Percentiles rank a stretch among this genome's conserved stretches.
Conservation (phyloP, 2,888 invertebrate species). For the Acrobeloides nanus region DNA sequence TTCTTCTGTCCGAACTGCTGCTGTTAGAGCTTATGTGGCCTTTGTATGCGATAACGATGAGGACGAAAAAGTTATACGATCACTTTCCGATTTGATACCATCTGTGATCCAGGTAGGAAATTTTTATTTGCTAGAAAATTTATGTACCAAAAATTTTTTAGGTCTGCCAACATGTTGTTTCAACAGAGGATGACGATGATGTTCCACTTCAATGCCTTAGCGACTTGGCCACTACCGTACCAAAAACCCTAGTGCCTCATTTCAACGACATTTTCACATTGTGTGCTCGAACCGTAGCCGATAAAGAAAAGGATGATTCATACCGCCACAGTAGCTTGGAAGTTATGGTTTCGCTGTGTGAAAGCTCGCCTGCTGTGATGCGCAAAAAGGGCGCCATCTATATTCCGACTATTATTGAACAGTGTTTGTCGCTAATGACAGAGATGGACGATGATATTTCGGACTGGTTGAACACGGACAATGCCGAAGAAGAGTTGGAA, state of each 20-base stretch:
- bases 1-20: constrained; percentile 57
- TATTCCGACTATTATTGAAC: constrained; percentile 68
- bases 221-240: constrained; percentile 83
- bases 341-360: constrained; percentile 74
- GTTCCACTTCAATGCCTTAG: constrained; percentile 80
- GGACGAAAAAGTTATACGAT: constrained; percentile 78
- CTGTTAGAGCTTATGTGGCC: constrained; percentile 60
- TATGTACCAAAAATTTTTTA: constrained; percentile 45
- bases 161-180: constrained; percentile 73
- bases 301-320: constrained; percentile 57
- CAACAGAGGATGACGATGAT: constrained; percentile 74
- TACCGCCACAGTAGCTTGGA: constrained; percentile 86
- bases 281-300: constrained; percentile 58
- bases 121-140: background rate
- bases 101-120: constrained; percentile 53
- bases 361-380: constrained; percentile 91
- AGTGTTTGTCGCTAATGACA: constrained; percentile 86
- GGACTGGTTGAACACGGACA: constrained; percentile 76
- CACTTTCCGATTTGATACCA: constrained; percentile 76
- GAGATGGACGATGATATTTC: constrained; percentile 85
- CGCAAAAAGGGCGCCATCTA: constrained; percentile 81
- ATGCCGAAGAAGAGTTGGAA: constrained; percentile 72
- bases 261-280: constrained; percentile 76
- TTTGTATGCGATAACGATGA: constrained; percentile 88
- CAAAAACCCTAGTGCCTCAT: constrained; percentile 82